Evolutionary conservation across 2,113 vertebrate genomes (phyloP).

Genomic region (Cyprinus carpio): DNA sequence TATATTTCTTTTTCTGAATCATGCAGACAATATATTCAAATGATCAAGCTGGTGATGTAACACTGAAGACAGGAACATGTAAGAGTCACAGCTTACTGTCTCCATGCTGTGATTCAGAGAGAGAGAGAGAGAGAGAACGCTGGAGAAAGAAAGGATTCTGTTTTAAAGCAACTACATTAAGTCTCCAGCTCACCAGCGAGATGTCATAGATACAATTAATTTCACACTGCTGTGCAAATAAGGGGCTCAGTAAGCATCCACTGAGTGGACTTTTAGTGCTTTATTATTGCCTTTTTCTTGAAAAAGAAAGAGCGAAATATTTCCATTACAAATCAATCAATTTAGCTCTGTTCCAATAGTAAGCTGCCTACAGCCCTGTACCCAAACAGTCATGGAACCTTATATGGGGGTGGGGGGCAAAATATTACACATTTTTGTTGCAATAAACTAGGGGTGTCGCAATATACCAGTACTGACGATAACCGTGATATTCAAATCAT

Average conservation of each 20-base stretch:
- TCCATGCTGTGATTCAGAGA: not conserved
- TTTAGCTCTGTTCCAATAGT: not conserved
- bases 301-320: not conserved
- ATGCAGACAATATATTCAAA: not conserved
- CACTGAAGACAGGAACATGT: constrained; percentile 23
- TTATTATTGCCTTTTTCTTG: constrained; percentile 30
- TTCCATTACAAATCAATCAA: constrained; percentile 12
- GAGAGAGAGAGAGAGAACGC: not conserved
- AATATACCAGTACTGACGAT: too few species aligned
- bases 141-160: constrained; percentile 27
- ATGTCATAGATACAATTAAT: constrained; percentile 58
- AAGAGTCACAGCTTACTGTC: constrained; percentile 9
- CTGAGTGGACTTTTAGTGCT: constrained; percentile 14
- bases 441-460: not conserved
- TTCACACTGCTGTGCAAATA: constrained; percentile 56
- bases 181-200: constrained; percentile 37
- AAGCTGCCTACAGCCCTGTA: not conserved
- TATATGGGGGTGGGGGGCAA: not conserved
- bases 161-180: constrained; percentile 51
- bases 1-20: not conserved
- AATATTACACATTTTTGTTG: not conserved
- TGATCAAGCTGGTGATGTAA: constrained; percentile 28
- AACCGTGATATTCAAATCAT: too few species aligned
- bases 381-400: not conserved
- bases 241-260: constrained; percentile 35